Percentiles rank a stretch among this genome's conserved stretches.
Evolutionary conservation across 2,888 invertebrate species (phyloP).

Genomic region (Tryphoninae sp.): DNA sequence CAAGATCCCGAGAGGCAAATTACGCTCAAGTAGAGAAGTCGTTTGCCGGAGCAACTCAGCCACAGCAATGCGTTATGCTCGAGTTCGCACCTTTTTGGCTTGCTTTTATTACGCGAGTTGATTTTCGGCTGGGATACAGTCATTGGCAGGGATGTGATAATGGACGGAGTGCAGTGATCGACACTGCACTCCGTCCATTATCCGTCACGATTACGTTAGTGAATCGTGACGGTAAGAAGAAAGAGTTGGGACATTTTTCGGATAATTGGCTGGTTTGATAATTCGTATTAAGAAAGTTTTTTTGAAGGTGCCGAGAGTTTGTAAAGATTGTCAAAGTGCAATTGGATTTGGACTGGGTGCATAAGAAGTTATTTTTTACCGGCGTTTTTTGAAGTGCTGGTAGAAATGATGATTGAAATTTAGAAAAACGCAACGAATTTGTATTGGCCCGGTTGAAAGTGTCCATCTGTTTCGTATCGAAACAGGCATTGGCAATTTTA

Average conservation of each 20-base stretch:
- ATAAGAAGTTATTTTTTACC: too few relatives aligned
- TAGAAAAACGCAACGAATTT: neutral
- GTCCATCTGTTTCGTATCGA: neutral
- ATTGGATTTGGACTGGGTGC: too few relatives aligned
- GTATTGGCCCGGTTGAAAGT: neutral
- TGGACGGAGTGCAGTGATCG: neutral
- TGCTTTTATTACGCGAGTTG: neutral
- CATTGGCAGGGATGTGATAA: neutral
- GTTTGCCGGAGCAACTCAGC: slow-evolving; percentile 58
- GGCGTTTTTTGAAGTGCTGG: too few relatives aligned
- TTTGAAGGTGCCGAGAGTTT: too few relatives aligned
- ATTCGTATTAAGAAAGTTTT: too few relatives aligned
- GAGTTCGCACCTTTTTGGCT: slow-evolving; percentile 68
- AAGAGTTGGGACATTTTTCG: too few relatives aligned
- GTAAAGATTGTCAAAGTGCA: too few relatives aligned
- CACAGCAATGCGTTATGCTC: slow-evolving; percentile 64
- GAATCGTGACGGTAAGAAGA: neutral
- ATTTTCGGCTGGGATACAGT: neutral
- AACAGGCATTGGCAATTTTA: neutral
- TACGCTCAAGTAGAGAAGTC: slow-evolving; percentile 47
- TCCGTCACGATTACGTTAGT: too few relatives aligned
- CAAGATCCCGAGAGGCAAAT: slow-evolving; percentile 56
- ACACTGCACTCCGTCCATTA: too few relatives aligned
- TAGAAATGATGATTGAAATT: neutral
- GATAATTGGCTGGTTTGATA: too few relatives aligned